phyloP scores from a whole-genome alignment of 2,888 invertebrate species.

The Eupithecia tripunctaria region DNA sequence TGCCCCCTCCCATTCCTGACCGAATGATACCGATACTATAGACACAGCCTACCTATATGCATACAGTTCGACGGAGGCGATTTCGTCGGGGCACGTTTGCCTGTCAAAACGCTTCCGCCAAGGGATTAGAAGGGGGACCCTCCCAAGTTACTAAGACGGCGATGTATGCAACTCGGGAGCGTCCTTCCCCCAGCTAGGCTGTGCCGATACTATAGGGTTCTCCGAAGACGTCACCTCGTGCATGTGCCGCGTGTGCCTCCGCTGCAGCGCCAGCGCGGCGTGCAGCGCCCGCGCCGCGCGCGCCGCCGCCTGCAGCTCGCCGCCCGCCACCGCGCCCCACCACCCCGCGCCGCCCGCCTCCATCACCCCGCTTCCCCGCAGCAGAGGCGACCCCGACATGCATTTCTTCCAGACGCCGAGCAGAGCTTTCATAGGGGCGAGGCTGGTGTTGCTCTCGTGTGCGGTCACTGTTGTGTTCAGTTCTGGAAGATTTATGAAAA shows the following conservation, averaged over 20 bases:
- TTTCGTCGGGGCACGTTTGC: no score
- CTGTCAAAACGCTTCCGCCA: no score
- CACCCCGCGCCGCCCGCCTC: constrained; percentile 52
- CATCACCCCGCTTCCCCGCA: constrained; percentile 57
- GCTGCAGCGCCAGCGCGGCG: constrained; percentile 48
- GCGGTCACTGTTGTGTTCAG: constrained; percentile 60
- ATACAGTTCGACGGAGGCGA: no score
- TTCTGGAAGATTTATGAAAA: constrained; percentile 63
- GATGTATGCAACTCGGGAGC: no score
- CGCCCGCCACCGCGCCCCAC: constrained; percentile 67
- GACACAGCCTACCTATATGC: no score
- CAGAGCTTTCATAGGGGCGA: constrained; percentile 84
- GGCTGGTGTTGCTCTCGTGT: constrained; percentile 78
- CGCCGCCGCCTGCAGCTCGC: constrained; percentile 64
- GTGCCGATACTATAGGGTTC: no score
- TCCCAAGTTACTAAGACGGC: no score
- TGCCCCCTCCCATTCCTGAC: no score
- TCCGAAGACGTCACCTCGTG: constrained; percentile 47
- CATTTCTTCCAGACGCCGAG: constrained; percentile 93
- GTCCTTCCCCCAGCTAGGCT: no score
- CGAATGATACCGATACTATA: no score
- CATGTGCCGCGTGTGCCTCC: constrained; percentile 24
- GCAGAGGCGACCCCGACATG: constrained; percentile 82
- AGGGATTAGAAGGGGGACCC: no score
- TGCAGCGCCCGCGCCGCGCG: constrained; percentile 61